A percentile compares a stretch with the other conserved stretches of the same genome.
Evolutionary conservation across 2,888 invertebrate species (phyloP).

Genomic region (Noctua janthe): DNA sequence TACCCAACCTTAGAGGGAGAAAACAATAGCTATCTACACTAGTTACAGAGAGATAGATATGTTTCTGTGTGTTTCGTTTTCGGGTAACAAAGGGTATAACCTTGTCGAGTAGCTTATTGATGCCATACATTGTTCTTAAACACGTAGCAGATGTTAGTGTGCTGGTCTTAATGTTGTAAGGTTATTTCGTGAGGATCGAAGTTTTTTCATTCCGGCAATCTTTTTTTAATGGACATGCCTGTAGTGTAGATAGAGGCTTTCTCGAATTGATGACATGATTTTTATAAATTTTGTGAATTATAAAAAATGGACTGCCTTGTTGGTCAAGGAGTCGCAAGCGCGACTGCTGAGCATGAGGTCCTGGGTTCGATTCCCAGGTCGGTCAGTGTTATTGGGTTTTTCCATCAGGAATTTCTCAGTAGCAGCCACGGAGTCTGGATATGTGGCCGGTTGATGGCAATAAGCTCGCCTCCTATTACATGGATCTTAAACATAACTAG

Average conservation of each 20-base stretch:
- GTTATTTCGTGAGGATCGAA: constrained; percentile 58
- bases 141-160: constrained; percentile 75
- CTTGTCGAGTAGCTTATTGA: constrained; percentile 77
- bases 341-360: no score
- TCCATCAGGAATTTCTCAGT: no score
- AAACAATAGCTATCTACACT: constrained; percentile 16
- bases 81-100: constrained; percentile 69
- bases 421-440: no score
- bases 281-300: no score
- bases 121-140: constrained; percentile 80
- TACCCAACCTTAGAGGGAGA: constrained; percentile 69
- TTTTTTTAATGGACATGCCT: background rate
- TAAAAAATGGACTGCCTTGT: no score
- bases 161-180: constrained; percentile 65
- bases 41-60: constrained; percentile 63
- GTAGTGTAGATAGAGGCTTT: background rate
- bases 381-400: no score
- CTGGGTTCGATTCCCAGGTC: no score
- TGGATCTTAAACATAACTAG: no score
- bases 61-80: constrained; percentile 64
- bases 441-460: no score
- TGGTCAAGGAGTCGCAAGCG: no score
- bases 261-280: no score
- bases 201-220: constrained; percentile 36
- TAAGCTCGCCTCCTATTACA: no score